Evolutionary conservation across 2,888 invertebrate genomes (phyloP), one percentile per base, ranked within the genome.

Genomic region (Habrosyne pyritoides): DNA sequence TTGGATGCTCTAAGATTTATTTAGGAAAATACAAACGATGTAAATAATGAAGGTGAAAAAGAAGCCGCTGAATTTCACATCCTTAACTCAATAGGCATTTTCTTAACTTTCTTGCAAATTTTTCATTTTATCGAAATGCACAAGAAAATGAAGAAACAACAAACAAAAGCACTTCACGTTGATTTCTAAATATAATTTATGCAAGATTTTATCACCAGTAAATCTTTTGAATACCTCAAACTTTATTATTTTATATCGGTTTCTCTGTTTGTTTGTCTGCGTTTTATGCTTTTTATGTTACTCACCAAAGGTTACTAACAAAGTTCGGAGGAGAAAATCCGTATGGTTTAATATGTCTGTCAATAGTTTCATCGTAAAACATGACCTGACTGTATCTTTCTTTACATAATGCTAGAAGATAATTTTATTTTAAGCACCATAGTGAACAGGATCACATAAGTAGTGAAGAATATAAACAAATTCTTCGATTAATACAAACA

Each of bases 161-260:
- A n/a, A 6, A 26, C 33, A 52, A 52, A 55, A 51, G 52, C 58
- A 49, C 54, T 57, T 55, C 52, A 28, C 52, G 54, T 52, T 54
- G 52, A 52, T 12, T 54, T 52, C 49, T 22, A 55, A 55, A 58
- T 33, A 55, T 55, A 58, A 50, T 50, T 28, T 48, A 52, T 52
- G 42, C 22, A 42, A 8, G 42, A 18, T 52, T 57, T 52, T 54
- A 48, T 49, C 48, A 47, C 33, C 57, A 46, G 24, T 18, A 10
- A 30, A 47, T 53, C 51, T 33, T 51, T 57, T 54, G 52, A 52
- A 54, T 26, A 12, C 30, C 1, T n/a, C n/a, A 6, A n/a, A 14
- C 36, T 36, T 36, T 36, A 33, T 12, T n/a, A 42, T 42, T 42
- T 42, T 42, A 8, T 42, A 42, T 42, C 42, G 42, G 42, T 42